Evolutionary conservation across 2,113 vertebrate genomes (phyloP).

Genomic region (Chrysochloris asiatica): DNA sequence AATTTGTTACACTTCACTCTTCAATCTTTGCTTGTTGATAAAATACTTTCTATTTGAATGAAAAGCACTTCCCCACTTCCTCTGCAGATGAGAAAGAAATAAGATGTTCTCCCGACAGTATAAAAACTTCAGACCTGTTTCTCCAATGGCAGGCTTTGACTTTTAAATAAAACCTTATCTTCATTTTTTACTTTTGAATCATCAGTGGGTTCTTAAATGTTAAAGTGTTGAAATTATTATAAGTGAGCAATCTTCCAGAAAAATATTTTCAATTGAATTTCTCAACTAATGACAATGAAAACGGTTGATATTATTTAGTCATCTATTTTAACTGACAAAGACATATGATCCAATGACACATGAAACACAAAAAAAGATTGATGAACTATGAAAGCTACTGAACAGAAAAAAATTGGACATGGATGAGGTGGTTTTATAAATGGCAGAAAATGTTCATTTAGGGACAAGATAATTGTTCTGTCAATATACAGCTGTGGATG

Average conservation of each 20-base stretch:
- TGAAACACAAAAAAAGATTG: slow-evolving; percentile 30
- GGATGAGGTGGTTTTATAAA: slow-evolving; percentile 54
- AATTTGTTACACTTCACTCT: background rate
- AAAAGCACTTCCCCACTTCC: background rate
- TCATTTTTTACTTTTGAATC: slow-evolving; percentile 51
- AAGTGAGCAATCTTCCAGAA: slow-evolving; percentile 52
- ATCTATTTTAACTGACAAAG: slow-evolving; percentile 54
- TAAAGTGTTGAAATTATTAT: slow-evolving; percentile 41
- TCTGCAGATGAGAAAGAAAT: background rate
- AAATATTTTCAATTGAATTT: slow-evolving; percentile 34
- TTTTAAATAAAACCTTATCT: slow-evolving; percentile 17
- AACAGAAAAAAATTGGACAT: background rate
- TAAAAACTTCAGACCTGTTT: background rate
- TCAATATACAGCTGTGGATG: slow-evolving; percentile 20
- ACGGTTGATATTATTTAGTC: slow-evolving; percentile 38
- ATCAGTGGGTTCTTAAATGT: slow-evolving; percentile 35
- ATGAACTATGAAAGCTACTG: slow-evolving; percentile 58
- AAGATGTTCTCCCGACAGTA: background rate
- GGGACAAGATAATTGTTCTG: slow-evolving; percentile 46
- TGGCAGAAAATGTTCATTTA: slow-evolving; percentile 33
- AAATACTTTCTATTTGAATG: background rate
- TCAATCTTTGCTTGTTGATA: background rate
- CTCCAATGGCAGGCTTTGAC: slow-evolving; percentile 50
- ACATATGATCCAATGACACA: background rate
- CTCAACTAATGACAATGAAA: slow-evolving; percentile 51